Percentiles rank a stretch among this genome's conserved stretches.
These are phyloP conservation scores for Acleris sparsana DNA, from an alignment of 2,888 invertebrate genomes.

Conservation along the genomic window DNA sequence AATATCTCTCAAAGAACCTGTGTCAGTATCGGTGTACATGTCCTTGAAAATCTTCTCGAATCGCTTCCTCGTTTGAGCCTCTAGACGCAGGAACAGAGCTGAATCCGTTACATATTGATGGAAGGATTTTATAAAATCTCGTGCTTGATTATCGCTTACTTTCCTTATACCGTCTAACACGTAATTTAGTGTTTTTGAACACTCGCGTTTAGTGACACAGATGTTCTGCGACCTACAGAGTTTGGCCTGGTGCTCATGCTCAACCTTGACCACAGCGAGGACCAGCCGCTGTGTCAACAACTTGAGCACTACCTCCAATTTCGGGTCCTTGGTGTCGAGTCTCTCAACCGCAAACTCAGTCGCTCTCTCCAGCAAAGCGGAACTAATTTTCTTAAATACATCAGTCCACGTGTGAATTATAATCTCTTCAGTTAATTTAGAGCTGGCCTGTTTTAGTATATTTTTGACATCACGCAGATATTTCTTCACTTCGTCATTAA, in stretches of 20 bases:
- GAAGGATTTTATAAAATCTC: constrained; percentile 49
- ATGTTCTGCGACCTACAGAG: constrained; percentile 56
- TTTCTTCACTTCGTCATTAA: constrained; percentile 47
- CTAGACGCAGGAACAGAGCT: background rate
- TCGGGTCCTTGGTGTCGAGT: constrained; percentile 40
- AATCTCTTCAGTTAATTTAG: constrained; percentile 46
- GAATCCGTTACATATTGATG: background rate
- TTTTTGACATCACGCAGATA: constrained; percentile 50
- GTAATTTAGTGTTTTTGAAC: constrained; percentile 52
- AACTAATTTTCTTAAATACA: constrained; percentile 60
- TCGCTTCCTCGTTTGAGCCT: background rate
- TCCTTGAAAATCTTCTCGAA: constrained; percentile 8
- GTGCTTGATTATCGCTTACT: constrained; percentile 48
- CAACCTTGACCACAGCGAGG: constrained; percentile 52
- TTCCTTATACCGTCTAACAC: constrained; percentile 49
- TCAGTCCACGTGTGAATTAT: constrained; percentile 54
- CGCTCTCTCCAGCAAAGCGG: constrained; percentile 56
- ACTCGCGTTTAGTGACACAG: constrained; percentile 54
- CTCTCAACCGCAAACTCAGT: constrained; percentile 45
- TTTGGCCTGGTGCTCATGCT: constrained; percentile 54
- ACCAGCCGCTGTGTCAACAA: constrained; percentile 54
- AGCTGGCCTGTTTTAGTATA: constrained; percentile 48
- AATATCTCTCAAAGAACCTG: background rate
- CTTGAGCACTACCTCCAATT: constrained; percentile 45
- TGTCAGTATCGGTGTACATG: background rate